These are phyloP conservation scores for Spisula subtruncata DNA, from an alignment of 2,888 invertebrate species.

Conservation along the genomic window DNA sequence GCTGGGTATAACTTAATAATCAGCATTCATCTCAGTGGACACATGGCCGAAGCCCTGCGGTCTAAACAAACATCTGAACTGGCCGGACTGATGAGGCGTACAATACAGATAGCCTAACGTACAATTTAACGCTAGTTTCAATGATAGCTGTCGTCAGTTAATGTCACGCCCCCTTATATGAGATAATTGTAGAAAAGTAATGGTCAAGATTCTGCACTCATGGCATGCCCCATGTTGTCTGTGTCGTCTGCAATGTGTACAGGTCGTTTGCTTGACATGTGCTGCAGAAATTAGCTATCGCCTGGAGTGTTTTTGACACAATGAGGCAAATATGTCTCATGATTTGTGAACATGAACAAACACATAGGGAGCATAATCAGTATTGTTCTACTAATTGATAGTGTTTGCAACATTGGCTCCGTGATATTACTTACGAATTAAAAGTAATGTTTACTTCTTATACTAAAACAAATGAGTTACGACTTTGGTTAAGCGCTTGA, in stretches of 20 bases:
- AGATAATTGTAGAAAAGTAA: slow-evolving; percentile 56
- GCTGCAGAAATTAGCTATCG: slow-evolving; percentile 27
- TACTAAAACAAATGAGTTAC: no score
- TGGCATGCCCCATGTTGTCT: background rate
- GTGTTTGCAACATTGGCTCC: no score
- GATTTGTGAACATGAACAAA: background rate
- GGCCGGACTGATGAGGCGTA: background rate
- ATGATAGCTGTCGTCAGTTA: slow-evolving; percentile 37
- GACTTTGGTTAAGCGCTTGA: no score
- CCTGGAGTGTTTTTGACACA: background rate
- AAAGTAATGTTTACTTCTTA: no score
- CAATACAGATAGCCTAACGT: background rate
- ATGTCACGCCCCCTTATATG: slow-evolving; percentile 55
- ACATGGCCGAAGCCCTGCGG: background rate
- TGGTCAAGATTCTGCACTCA: slow-evolving; percentile 23
- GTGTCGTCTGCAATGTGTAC: background rate
- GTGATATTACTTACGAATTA: no score
- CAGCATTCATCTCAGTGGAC: background rate
- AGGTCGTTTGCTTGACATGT: background rate
- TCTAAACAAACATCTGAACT: background rate
- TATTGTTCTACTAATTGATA: no score
- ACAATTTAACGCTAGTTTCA: slow-evolving; percentile 42
- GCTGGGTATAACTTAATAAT: background rate
- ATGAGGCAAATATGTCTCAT: background rate
- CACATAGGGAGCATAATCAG: no score